Base-by-base conservation (phyloP, 1,140 invertebrate species). In the Trinorchestia longiramus region DNA sequence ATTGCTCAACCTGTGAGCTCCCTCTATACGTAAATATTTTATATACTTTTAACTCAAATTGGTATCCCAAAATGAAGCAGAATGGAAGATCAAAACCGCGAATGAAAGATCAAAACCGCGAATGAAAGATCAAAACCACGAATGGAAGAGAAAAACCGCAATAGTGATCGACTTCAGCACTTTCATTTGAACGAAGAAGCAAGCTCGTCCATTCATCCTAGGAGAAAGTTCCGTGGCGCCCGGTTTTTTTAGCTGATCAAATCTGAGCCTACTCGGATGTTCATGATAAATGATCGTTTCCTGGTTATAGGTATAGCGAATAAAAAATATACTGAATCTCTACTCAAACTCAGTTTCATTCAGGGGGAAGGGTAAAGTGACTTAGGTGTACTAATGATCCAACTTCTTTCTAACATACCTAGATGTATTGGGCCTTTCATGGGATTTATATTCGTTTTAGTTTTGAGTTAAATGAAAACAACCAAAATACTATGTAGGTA, bases 51-150 rank as follows among this genome's bases (percentile, higher is more conserved):
- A 28, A 77, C 62, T 28, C 62, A 77, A 77, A 77, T 77, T 77
- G 62, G 1, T 3, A 42, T 23, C 41, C 28, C 41, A 91, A 41
- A 91, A 91, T 42, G 88, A 41, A 41, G 88, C 41, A 91, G 88
- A 91, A 91, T 42, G 88, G 88, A 41, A 91, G 88, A 91, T 23
- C 88, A 91, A 43, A n/a, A n/a, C n/a, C n/a, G n/a, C n/a, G 88
- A 91, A 91, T 42, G 88, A 41, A 41, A 91, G 88, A 91, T 23
- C 88, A 91, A 43, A n/a, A n/a, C n/a, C n/a, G n/a, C n/a, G 88
- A 91, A 91, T 42, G 88, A 41, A 41, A 91, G 88, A 91, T 23
- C 88, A 91, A 43, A n/a, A n/a, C n/a, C n/a, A n/a, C n/a, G 88
- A 91, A 91, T 42, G 88, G 88, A 41, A 91, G 88, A 91, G n/a